Conservation (phyloP, 2,797 vertebrate species). For the Notolepis coatsorum region DNA sequence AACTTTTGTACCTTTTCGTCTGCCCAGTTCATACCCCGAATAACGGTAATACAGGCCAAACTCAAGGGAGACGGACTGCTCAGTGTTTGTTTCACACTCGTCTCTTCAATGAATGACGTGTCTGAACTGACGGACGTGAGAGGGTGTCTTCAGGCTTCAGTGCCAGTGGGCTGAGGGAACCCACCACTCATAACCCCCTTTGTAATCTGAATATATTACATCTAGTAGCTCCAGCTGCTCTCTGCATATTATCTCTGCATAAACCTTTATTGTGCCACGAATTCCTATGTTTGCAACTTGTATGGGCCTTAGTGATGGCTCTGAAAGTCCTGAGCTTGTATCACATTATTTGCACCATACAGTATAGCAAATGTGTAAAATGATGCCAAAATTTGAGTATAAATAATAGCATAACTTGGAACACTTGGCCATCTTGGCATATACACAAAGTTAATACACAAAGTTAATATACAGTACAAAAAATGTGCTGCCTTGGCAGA, state of each 20-base stretch:
- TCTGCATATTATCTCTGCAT: constrained; percentile 34
- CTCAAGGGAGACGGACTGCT: constrained; percentile 1
- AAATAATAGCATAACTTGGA: neutral
- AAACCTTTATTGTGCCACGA: neutral
- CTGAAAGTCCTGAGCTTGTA: constrained; percentile 2
- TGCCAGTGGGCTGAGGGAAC: constrained; percentile 7
- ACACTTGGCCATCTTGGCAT: neutral
- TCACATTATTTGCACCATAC: constrained; percentile 4
- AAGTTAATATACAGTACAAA: neutral
- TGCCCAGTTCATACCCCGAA: constrained; percentile 26
- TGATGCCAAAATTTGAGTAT: neutral
- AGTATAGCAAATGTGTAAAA: constrained; percentile 18
- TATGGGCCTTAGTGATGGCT: constrained; percentile 18
- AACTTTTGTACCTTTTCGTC: constrained; percentile 29
- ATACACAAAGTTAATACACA: no score
- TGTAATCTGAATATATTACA: constrained; percentile 30
- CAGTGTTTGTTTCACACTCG: constrained; percentile 3
- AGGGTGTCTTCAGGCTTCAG: constrained; percentile 20
- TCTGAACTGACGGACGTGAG: constrained; percentile 18
- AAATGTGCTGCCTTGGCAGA: constrained; percentile 23
- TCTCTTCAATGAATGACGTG: neutral
- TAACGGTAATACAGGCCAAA: constrained; percentile 24
- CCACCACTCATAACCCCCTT: neutral
- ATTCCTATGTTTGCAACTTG: constrained; percentile 11
- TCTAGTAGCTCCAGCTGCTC: constrained; percentile 15